Evolutionary conservation across 1,140 invertebrate species (phyloP).

Genomic region (Ostrea denselamellosa): DNA sequence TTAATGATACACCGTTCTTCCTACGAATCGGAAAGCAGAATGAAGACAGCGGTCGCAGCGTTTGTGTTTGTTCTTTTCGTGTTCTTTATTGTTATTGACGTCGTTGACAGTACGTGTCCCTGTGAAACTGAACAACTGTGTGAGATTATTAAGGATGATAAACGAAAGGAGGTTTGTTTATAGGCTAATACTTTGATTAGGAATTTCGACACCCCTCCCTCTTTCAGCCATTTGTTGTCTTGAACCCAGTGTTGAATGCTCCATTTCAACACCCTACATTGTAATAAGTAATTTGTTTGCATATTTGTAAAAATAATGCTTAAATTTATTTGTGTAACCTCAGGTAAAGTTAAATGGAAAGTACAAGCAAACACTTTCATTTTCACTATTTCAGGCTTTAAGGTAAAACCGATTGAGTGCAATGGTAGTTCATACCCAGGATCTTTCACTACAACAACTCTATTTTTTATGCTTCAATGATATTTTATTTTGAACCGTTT

Average conservation of each 20-base stretch:
- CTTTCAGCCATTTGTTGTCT: too few species aligned
- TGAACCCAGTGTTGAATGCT: too few species aligned
- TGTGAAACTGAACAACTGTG: neutral
- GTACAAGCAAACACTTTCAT: neutral
- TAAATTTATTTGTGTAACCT: too few species aligned
- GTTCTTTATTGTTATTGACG: neutral
- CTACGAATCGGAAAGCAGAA: neutral
- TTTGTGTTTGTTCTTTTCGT: neutral
- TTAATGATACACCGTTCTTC: neutral
- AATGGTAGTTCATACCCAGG: neutral
- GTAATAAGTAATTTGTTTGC: too few species aligned
- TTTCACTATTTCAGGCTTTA: neutral
- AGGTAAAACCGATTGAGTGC: too few species aligned
- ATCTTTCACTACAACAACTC: neutral
- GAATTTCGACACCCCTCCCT: too few species aligned
- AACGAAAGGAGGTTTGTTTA: neutral
- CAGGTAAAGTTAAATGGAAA: neutral
- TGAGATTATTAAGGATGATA: constrained; percentile 10
- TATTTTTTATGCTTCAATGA: too few species aligned
- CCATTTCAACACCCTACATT: too few species aligned
- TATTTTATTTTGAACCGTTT: too few species aligned
- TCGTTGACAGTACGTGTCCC: neutral
- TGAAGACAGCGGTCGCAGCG: neutral
- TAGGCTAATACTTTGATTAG: too few species aligned
- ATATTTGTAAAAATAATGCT: too few species aligned